phyloP scores from a whole-genome alignment of 2,888 invertebrate genomes.

The Podabrus alpinus region DNA sequence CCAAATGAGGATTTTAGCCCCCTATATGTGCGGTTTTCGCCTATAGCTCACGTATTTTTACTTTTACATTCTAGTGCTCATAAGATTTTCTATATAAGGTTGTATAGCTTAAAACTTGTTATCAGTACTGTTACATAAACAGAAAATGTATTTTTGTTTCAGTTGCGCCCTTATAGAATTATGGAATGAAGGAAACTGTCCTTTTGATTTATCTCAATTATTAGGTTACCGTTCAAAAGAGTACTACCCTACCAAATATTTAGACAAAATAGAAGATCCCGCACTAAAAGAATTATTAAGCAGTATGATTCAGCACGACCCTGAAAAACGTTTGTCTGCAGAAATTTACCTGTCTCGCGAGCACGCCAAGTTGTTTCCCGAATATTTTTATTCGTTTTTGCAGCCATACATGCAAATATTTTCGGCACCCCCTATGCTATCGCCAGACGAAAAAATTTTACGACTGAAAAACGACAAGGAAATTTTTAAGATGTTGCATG shows the following conservation, averaged over 20 bases:
- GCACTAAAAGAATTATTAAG: slow-evolving; percentile 69
- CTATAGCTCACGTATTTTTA: too few species aligned
- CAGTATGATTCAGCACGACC: slow-evolving; percentile 88
- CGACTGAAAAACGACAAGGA: slow-evolving; percentile 82
- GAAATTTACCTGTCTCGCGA: slow-evolving; percentile 88
- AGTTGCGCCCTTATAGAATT: slow-evolving; percentile 93
- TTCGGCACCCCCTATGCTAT: slow-evolving; percentile 80
- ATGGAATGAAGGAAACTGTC: slow-evolving; percentile 94
- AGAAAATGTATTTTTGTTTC: slow-evolving; percentile 26
- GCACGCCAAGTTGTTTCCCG: slow-evolving; percentile 85
- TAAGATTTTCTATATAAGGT: too few species aligned
- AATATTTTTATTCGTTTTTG: slow-evolving; percentile 93
- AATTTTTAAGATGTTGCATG: slow-evolving; percentile 73
- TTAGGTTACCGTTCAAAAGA: slow-evolving; percentile 85
- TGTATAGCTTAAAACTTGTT: too few species aligned
- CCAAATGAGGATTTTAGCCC: too few species aligned
- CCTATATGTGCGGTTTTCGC: too few species aligned
- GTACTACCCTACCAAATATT: slow-evolving; percentile 74
- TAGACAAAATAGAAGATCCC: slow-evolving; percentile 78
- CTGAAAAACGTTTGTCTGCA: slow-evolving; percentile 77
- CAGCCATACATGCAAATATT: slow-evolving; percentile 94
- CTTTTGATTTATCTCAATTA: slow-evolving; percentile 91
- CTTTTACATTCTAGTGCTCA: too few species aligned
- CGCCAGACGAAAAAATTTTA: slow-evolving; percentile 86
- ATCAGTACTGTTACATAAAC: not conserved